These are phyloP conservation scores for Melanocharis versteri DNA, from an alignment of 2,113 vertebrate genomes.

Conservation along the genomic window DNA sequence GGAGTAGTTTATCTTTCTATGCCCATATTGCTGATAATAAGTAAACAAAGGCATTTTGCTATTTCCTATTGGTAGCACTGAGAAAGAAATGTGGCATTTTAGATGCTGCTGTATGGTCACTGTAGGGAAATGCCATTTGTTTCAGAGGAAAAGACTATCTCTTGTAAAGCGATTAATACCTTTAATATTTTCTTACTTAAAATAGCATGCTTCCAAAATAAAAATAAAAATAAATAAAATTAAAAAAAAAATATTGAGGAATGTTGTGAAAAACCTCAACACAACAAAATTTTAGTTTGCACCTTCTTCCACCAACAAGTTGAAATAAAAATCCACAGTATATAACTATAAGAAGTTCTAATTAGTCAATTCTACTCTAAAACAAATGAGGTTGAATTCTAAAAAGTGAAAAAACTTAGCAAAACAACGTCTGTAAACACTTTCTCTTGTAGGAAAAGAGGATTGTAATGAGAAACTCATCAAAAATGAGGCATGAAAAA, in stretches of 20 bases:
- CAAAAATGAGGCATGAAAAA: neutral
- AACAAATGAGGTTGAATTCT: neutral
- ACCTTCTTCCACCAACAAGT: neutral
- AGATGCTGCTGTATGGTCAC: neutral
- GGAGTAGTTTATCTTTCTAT: neutral
- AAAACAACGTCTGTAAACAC: conserved; percentile 41
- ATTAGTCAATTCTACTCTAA: conserved; percentile 4
- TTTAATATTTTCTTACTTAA: neutral
- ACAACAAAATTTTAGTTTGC: neutral
- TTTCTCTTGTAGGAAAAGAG: neutral
- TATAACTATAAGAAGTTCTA: neutral
- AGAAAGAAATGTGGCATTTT: neutral
- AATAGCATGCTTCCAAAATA: neutral
- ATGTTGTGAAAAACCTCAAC: neutral
- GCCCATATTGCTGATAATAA: neutral
- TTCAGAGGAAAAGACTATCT: neutral
- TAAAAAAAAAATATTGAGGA: neutral
- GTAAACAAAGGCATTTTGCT: neutral
- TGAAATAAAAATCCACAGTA: conserved; percentile 9
- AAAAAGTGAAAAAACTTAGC: conserved; percentile 15
- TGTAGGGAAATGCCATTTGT: neutral
- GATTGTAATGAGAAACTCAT: conserved; percentile 2
- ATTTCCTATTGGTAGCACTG: neutral
- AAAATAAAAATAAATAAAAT: neutral
- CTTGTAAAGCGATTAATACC: neutral